These are phyloP conservation scores for Clusia tigrina DNA, from an alignment of 2,888 invertebrate species.

Conservation along the genomic window DNA sequence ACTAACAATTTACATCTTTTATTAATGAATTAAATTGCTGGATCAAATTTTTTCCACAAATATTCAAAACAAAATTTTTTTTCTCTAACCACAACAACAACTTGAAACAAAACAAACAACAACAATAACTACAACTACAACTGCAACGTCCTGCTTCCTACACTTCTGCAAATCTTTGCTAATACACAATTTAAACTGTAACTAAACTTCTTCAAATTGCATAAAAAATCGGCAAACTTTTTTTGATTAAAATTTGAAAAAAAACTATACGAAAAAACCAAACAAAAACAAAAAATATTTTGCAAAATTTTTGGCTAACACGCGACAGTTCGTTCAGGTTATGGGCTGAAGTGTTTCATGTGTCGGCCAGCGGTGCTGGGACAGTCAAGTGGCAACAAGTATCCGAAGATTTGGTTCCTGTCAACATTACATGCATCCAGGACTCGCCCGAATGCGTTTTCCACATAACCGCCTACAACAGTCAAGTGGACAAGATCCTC, in stretches of 20 bases:
- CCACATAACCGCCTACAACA: slow-evolving; percentile 98
- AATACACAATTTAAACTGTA: background rate
- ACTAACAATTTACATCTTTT: too few relatives aligned
- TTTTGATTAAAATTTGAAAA: slow-evolving; percentile 22
- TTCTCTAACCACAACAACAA: slow-evolving; percentile 23
- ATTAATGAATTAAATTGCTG: too few relatives aligned
- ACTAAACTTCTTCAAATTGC: slow-evolving; percentile 10
- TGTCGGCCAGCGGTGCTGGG: slow-evolving; percentile 90
- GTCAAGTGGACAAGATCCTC: slow-evolving; percentile 97
- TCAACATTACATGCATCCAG: slow-evolving; percentile 97
- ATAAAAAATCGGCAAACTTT: slow-evolving; percentile 23
- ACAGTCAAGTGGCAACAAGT: slow-evolving; percentile 98
- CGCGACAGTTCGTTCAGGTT: slow-evolving; percentile 73
- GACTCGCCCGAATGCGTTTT: slow-evolving; percentile 96
- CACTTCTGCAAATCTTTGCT: slow-evolving; percentile 7
- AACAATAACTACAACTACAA: slow-evolving; percentile 27
- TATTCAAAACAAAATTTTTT: too few relatives aligned
- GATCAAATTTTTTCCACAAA: too few relatives aligned
- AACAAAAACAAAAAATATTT: slow-evolving; percentile 27
- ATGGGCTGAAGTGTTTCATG: slow-evolving; percentile 99
- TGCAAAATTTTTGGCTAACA: slow-evolving; percentile 42
- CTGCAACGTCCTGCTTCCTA: slow-evolving; percentile 6
- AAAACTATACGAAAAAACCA: slow-evolving; percentile 31
- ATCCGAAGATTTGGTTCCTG: slow-evolving; percentile 97
- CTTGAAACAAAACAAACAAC: slow-evolving; percentile 18